Conservation (phyloP, 2,797 vertebrate genomes). For the Crypturellus tataupa region DNA sequence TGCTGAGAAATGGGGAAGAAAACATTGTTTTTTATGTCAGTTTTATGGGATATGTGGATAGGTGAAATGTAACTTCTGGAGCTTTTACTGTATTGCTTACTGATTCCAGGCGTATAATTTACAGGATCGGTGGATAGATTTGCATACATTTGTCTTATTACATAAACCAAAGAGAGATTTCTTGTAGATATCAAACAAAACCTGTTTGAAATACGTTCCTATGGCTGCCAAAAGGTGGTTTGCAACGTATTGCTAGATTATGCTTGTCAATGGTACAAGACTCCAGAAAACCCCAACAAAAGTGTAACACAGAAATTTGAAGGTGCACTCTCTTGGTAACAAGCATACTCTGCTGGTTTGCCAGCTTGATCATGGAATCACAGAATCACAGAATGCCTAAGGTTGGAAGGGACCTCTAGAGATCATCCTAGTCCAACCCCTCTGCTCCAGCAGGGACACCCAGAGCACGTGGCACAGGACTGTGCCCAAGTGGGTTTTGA, state of each 20-base stretch:
- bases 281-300: background rate
- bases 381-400: no score
- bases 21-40: constrained; percentile 38
- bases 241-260: background rate
- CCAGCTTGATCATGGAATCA: constrained; percentile 12
- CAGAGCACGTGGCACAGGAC: no score
- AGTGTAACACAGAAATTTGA: background rate
- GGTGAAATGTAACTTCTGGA: constrained; percentile 48
- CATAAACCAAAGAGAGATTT: constrained; percentile 55
- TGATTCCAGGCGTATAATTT: constrained; percentile 48
- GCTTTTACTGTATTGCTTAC: constrained; percentile 49
- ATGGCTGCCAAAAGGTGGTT: background rate
- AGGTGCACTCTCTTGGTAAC: background rate
- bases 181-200: constrained; percentile 68
- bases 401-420: no score
- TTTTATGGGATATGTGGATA: constrained; percentile 30
- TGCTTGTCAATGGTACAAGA: constrained; percentile 12
- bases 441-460: no score
- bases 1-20: constrained; percentile 20
- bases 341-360: background rate
- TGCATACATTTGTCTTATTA: constrained; percentile 65
- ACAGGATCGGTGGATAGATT: constrained; percentile 26
- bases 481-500: no score
- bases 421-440: no score
- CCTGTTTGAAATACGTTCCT: constrained; percentile 30